Percentiles rank a stretch among this genome's conserved stretches.
phyloP scores from a whole-genome alignment of 2,797 vertebrate species.

The Chiroxiphia lanceolata region DNA sequence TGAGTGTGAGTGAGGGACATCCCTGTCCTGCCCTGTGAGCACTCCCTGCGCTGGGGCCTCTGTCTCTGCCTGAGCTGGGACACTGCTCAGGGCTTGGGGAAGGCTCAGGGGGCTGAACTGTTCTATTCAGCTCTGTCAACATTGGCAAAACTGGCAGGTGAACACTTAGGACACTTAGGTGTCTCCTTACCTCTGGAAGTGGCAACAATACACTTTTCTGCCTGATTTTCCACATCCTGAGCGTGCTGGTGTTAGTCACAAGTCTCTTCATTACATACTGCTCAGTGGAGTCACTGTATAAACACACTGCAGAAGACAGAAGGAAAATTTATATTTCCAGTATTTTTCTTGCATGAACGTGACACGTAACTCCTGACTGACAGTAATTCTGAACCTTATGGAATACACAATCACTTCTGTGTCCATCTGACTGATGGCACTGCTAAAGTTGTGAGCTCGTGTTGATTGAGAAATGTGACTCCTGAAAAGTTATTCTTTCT shows the following conservation, averaged over 20 bases:
- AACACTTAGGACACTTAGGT: not conserved
- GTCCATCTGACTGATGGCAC: slow-evolving; percentile 39
- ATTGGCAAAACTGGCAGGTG: not conserved
- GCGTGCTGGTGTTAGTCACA: not conserved
- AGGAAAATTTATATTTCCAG: slow-evolving; percentile 29
- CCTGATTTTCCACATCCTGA: not conserved
- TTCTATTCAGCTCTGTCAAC: not conserved
- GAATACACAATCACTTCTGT: slow-evolving; percentile 12
- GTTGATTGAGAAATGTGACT: slow-evolving; percentile 45
- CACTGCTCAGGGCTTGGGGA: not conserved
- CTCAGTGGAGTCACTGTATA: not conserved
- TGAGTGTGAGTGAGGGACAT: not conserved
- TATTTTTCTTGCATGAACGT: slow-evolving; percentile 6
- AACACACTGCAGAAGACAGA: not conserved
- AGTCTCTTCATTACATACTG: not conserved
- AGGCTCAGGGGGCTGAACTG: not conserved
- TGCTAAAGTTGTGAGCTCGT: slow-evolving; percentile 15
- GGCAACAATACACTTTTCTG: not conserved
- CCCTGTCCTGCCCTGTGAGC: not conserved
- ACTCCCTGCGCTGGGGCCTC: not conserved
- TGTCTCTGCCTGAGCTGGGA: not conserved
- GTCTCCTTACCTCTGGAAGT: not conserved
- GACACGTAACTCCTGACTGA: slow-evolving; percentile 16
- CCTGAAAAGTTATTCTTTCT: slow-evolving; percentile 27
- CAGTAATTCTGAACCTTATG: slow-evolving; percentile 31